Base-by-base conservation (phyloP, 2,113 vertebrate genomes). In the Coracopsis vasa region DNA sequence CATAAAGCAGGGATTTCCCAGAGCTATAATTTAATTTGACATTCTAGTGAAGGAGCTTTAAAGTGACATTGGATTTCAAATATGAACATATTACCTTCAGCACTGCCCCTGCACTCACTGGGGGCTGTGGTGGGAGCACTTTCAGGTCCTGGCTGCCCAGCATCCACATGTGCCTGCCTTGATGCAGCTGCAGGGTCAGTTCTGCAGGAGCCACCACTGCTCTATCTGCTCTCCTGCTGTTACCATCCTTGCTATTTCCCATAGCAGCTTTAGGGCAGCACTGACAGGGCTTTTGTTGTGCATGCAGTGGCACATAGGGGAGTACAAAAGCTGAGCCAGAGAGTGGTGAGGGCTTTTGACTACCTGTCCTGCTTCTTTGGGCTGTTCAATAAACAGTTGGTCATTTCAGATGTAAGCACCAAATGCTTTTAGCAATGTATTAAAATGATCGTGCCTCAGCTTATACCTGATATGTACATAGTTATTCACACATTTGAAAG, bases 21-120 rank as follows among this genome's bases (percentile, higher is more conserved):
- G 35, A 91, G 70, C n/a, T 88, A 16, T 70, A 61, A 75, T 79
- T 87, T 79, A 62, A 90, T 92, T 88, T 88, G 50, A 88, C 85
- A 27, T 37, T 61, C 31, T 74, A 56, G 17, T 71, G 86, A 54
- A 80, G 41, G 78, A 67, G 37, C 42, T 53, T 72, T 44, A 13
- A 80, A 50, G 48, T 37, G 44, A 67, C 17, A 13, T 23, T 47
- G 23, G 21, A 6, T 50, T 90, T 93, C 50, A 70, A 8, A 70
- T 48, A 19, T 16, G 37, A 60, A 33, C 14, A 9, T 45, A 13
- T 27, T 82, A 25, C 79, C 62, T 80, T 44, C n/a, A 61, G 44
- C 67, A 51, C 44, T 67, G 81, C 11, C 24, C 19, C 42, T 31
- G 33, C 16, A 16, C 35, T 51, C 44, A 3, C 44, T 51, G 62